Base-by-base conservation (phyloP, 2,888 invertebrate genomes). In the Diabrotica balteata region DNA sequence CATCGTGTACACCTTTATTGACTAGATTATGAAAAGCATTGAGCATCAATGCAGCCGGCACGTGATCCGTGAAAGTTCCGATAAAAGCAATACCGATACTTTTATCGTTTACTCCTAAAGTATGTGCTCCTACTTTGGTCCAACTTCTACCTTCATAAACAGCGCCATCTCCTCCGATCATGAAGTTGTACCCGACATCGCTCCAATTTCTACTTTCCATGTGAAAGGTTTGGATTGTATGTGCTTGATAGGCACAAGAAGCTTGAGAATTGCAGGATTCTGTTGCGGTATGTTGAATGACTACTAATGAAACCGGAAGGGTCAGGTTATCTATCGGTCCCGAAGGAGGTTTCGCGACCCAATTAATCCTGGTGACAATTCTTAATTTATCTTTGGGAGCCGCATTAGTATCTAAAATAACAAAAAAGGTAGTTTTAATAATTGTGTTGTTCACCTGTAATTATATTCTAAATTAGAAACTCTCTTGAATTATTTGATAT, bases 121-220 rank as follows among this genome's bases (percentile, higher is more conserved):
- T 88, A 77, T 93, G 93, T 0, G 93, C 90, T 0, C 71, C 71
- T 17, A 58, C 50, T 45, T 50, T 55, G 7, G 47, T 66, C 71
- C 71, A 71, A 7, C 71, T 69, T 46, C 71, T 60, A 32, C 91
- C 93, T 73, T 87, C 88, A 79, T 93, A 93, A 0, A 89, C 93
- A 0, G 89, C 90, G 0, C 93, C 93, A 78, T 93, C 93, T 8
- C 93, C 93, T 0, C 93, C 94, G 22, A 94, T 88, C 3, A 94
- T 82, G 75, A 93, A 95, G 79, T 92, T 94, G 80, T 92, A 94
- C 0, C 86, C 90, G 42, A 93, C 92, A 78, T 93, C 93, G 67
- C 84, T 86, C 87, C 90, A 91, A 0, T 85, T 81, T 65, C 81
- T 83, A 22, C 87, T 87, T 74, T 91, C 91, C 47, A 93, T 90